These are phyloP conservation scores for Phasianus colchicus DNA, from an alignment of 2,113 vertebrate genomes.

Conservation along the genomic window DNA sequence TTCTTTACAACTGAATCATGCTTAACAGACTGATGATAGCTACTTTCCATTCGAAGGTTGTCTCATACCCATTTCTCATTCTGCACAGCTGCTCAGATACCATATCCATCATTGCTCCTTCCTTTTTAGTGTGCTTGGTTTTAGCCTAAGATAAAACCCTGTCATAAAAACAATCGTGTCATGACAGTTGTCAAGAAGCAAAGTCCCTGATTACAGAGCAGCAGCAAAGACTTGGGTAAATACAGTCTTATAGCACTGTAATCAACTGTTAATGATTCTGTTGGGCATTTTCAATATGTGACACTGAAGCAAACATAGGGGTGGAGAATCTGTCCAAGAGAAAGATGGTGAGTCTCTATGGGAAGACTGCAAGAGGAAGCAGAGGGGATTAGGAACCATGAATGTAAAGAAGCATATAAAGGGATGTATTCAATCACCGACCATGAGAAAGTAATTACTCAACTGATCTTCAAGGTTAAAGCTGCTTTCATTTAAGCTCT, in stretches of 20 bases:
- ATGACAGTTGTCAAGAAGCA: background rate
- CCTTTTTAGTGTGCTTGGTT: background rate
- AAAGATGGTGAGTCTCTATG: background rate
- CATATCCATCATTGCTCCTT: background rate
- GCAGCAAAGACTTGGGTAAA: background rate
- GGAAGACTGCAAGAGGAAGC: background rate
- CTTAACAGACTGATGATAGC: background rate
- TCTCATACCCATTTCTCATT: background rate
- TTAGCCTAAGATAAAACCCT: background rate
- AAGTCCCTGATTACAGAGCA: background rate
- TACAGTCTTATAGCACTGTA: background rate
- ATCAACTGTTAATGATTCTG: background rate
- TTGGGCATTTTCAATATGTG: background rate
- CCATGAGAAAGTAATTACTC: constrained; percentile 32
- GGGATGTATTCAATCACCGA: background rate
- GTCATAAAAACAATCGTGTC: background rate
- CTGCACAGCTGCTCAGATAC: background rate
- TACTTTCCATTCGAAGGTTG: background rate
- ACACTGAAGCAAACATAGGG: background rate
- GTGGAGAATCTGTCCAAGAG: background rate
- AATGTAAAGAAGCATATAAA: background rate
- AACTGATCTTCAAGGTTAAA: background rate
- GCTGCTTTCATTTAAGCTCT: background rate
- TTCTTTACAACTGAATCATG: background rate
- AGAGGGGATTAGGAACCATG: background rate